Conservation (phyloP, 2,113 vertebrate genomes). For the Hiodon tergisus region DNA sequence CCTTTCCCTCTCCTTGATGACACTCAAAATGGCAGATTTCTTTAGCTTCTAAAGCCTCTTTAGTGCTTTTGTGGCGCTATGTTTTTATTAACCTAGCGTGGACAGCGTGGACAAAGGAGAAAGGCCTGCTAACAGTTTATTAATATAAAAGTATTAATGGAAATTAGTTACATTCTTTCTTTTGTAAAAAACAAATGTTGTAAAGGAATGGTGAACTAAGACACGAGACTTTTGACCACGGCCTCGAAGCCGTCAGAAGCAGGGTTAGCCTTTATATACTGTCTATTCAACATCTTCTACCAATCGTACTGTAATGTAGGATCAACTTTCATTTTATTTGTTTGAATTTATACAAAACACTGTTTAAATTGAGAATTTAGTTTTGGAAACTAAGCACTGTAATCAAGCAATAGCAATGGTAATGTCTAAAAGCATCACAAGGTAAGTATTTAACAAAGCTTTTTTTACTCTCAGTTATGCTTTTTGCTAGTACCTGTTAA, state of each 20-base stretch:
- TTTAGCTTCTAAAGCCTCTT: constrained; percentile 63
- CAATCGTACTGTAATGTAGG: constrained; percentile 86
- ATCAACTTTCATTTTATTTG: constrained; percentile 81
- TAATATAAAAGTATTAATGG: constrained; percentile 53
- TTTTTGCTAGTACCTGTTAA: constrained; percentile 83
- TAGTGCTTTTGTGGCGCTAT: no score
- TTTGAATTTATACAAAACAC: constrained; percentile 67
- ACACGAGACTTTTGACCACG: constrained; percentile 59
- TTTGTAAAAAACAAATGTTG: constrained; percentile 52
- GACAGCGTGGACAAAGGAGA: constrained; percentile 56
- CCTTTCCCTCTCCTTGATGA: constrained; percentile 48
- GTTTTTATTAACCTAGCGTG: constrained; percentile 61
- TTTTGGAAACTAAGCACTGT: constrained; percentile 74
- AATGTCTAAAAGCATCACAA: constrained; percentile 77
- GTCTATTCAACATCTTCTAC: constrained; percentile 75
- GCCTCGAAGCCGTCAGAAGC: constrained; percentile 62
- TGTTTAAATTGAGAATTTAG: constrained; percentile 71
- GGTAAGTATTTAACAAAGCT: constrained; percentile 61
- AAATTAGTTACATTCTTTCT: constrained; percentile 55
- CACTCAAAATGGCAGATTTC: constrained; percentile 69
- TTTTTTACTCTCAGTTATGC: constrained; percentile 63
- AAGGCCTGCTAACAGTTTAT: constrained; percentile 28
- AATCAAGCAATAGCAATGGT: constrained; percentile 85
- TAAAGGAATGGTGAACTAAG: constrained; percentile 71
- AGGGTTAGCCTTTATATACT: constrained; percentile 68